These are phyloP conservation scores for Naja naja DNA, from an alignment of 2,113 vertebrate species.

Conservation along the genomic window DNA sequence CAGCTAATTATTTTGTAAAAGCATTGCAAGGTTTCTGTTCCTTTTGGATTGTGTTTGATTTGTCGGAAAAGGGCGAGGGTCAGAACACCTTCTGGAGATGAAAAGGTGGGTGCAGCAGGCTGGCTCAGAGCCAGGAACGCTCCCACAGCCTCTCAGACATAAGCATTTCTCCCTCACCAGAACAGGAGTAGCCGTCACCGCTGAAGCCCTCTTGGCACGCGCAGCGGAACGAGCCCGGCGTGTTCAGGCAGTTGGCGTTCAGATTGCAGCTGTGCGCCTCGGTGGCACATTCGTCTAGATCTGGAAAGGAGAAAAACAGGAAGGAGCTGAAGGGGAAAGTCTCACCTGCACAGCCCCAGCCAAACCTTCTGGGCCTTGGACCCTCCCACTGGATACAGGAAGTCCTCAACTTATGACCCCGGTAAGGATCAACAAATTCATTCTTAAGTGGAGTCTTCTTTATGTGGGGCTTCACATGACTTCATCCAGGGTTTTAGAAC, in stretches of 20 bases:
- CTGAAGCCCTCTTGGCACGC: conserved; percentile 85
- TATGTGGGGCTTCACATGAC: background rate
- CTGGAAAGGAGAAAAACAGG: conserved; percentile 51
- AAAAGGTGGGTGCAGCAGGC: background rate
- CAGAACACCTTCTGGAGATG: background rate
- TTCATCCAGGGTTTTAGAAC: background rate
- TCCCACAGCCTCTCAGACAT: background rate
- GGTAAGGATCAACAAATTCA: background rate
- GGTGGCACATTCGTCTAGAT: conserved; percentile 84
- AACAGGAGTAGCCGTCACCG: conserved; percentile 86
- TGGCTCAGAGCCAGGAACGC: background rate
- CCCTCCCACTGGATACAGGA: no score
- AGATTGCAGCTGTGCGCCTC: conserved; percentile 86
- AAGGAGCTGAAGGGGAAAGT: background rate
- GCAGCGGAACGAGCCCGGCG: conserved; percentile 87
- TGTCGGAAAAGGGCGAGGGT: no score
- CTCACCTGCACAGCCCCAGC: background rate
- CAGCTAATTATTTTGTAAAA: no score
- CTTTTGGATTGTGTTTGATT: no score
- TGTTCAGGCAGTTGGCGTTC: conserved; percentile 86
- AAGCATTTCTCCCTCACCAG: conserved; percentile 66
- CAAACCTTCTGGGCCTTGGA: no score
- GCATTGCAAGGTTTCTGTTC: no score
- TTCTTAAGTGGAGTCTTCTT: background rate
- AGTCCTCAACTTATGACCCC: no score